These are phyloP conservation scores for Dasyurus viverrinus DNA, from an alignment of 2,113 vertebrate genomes.

Conservation along the genomic window DNA sequence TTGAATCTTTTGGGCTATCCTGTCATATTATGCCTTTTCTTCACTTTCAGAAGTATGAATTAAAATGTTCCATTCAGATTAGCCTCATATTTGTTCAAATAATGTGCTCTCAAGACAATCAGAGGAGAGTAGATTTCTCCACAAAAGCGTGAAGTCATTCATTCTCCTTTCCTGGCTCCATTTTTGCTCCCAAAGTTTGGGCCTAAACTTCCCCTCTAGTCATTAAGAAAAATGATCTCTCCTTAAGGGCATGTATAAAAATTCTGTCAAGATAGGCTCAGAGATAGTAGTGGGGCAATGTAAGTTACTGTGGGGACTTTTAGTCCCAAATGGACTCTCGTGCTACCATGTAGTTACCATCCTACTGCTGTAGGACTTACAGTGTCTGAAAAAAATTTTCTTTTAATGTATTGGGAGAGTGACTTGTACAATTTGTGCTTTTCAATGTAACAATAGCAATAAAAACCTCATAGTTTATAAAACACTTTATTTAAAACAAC, in stretches of 20 bases:
- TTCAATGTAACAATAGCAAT: not conserved
- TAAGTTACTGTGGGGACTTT: not conserved
- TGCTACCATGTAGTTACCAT: not conserved
- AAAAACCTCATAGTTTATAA: not conserved
- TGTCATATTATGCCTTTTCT: slow-evolving; percentile 70
- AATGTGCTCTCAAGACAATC: not conserved
- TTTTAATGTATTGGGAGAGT: not conserved
- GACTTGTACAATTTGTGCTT: not conserved
- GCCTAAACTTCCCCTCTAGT: not conserved
- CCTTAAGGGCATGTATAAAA: not conserved
- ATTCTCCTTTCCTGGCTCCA: not conserved
- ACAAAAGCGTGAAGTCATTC: not conserved
- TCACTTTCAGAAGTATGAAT: slow-evolving; percentile 71
- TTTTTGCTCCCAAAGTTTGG: slow-evolving; percentile 10
- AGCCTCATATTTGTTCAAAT: not conserved
- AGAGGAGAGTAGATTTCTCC: not conserved
- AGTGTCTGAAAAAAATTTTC: slow-evolving; percentile 6
- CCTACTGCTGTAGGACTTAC: not conserved
- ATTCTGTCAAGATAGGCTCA: not conserved
- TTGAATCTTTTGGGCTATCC: slow-evolving; percentile 71
- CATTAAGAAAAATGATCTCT: not conserved
- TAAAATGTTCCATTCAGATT: slow-evolving; percentile 62
- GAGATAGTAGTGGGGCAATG: not conserved
- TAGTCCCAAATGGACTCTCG: not conserved
- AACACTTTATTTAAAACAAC: not conserved